These are phyloP conservation scores for Otocyon megalotis DNA, from an alignment of 2,113 vertebrate genomes.

Conservation along the genomic window DNA sequence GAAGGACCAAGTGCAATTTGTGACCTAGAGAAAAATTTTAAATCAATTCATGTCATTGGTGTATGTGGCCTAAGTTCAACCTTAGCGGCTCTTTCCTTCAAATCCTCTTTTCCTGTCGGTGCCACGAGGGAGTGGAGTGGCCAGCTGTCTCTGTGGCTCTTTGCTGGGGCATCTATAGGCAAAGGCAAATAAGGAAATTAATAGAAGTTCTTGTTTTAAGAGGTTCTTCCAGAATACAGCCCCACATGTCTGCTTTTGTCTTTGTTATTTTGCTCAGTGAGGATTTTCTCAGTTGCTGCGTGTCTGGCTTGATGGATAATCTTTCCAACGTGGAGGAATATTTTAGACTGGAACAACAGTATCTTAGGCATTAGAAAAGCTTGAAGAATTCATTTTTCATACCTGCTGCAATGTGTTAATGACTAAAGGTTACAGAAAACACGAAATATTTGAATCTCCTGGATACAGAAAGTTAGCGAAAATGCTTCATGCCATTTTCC, in stretches of 20 bases:
- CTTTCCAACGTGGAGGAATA: slow-evolving; percentile 60
- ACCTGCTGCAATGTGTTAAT: slow-evolving; percentile 69
- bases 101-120: background rate
- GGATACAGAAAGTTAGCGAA: slow-evolving; percentile 69
- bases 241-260: background rate
- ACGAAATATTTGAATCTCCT: slow-evolving; percentile 47
- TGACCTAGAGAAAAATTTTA: background rate
- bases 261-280: slow-evolving; percentile 54
- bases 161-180: background rate
- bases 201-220: slow-evolving; percentile 36
- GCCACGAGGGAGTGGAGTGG: background rate
- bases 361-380: slow-evolving; percentile 45
- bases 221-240: background rate
- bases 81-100: background rate
- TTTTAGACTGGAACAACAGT: background rate
- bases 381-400: slow-evolving; percentile 69
- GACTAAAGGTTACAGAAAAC: slow-evolving; percentile 65
- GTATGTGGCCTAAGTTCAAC: background rate
- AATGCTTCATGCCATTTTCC: slow-evolving; percentile 72
- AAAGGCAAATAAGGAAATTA: background rate
- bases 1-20: background rate
- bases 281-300: slow-evolving; percentile 40
- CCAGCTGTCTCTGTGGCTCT: background rate
- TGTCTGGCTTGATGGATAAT: slow-evolving; percentile 54
- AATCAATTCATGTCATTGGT: background rate